Evolutionary conservation across 2,113 vertebrate genomes (phyloP), one percentile per base, ranked within the genome.

Genomic region (Cyprinodon brontotheroides): DNA sequence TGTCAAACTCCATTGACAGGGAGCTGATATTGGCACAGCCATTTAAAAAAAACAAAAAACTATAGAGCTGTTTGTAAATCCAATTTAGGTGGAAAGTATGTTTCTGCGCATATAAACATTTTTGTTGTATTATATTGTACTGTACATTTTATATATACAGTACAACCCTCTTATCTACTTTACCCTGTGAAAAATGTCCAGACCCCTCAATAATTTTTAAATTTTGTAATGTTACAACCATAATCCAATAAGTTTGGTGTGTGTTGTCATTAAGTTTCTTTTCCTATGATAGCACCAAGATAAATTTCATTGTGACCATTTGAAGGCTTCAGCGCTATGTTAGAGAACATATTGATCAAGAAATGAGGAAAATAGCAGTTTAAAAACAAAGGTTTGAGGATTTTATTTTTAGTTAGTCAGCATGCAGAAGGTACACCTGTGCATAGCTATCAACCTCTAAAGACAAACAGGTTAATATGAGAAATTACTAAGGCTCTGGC

Each of bases 381-480:
- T 12, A 47, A 47, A 20, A 20, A 20, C 5, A 53, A 53, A 53
- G 17, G 1, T 20, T 2, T 14, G 17, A 20, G 15, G 48, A 57
- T 57, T 20, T 20, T 57, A 17, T 20, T 57, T 20, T 7, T 15
- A 57, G 20, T 4, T 8, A 57, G 92, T 87, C 17, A 60, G 83
- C 84, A 82, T 91, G 87, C 92, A 13, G 11, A 53, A 62, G 91
- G 78, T 82, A 87, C 90, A 92, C 82, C 94, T 85, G 90, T 89
- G 17, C 91, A 78, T 62, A 86, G 90, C 90, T 92, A 92, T 68
- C 93, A 91, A 93, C 92, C 93, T 93, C 78, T 80, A 80, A 93
- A 94, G 92, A 84, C 81, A 86, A 60, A 82, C 72, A 93, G 92
- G 92, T 94, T 92, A 94, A 94, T 96, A 91, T 93, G 91, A 90